Conservation (phyloP, 2,113 vertebrate species). For the Tautogolabrus adspersus region DNA sequence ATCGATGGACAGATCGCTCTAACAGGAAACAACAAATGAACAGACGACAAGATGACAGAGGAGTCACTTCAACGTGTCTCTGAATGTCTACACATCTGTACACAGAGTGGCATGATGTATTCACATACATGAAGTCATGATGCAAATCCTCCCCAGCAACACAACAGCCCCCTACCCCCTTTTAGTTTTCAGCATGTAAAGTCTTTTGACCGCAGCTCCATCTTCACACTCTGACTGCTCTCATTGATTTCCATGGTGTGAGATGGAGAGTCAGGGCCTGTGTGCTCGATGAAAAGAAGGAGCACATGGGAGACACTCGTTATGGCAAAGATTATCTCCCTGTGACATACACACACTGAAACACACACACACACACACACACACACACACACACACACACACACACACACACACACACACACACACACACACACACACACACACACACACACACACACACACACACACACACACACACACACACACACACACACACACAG, state of each 20-base stretch:
- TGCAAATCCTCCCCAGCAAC: not conserved
- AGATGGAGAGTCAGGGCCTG: conserved; percentile 73
- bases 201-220: conserved; percentile 69
- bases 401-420: conserved; percentile 2
- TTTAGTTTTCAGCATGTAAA: conserved; percentile 55
- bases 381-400: too few species aligned
- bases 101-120: not conserved
- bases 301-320: conserved; percentile 61
- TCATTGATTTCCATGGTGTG: conserved; percentile 80
- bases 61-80: too few species aligned
- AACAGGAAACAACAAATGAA: too few species aligned
- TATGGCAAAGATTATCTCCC: conserved; percentile 69
- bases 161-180: not conserved
- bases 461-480: too few species aligned
- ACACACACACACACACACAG: conserved; percentile 18
- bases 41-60: too few species aligned
- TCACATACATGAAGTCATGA: too few species aligned
- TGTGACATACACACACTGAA: too few species aligned
- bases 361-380: too few species aligned
- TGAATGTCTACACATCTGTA: not conserved
- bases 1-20: too few species aligned
- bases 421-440: too few species aligned
- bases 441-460: too few species aligned
- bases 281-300: too few species aligned
- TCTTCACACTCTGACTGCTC: conserved; percentile 73